A percentile compares a stretch with the other conserved stretches of the same genome.
phyloP scores from a whole-genome alignment of 1,140 invertebrate species.

The Agrilus planipennis region DNA sequence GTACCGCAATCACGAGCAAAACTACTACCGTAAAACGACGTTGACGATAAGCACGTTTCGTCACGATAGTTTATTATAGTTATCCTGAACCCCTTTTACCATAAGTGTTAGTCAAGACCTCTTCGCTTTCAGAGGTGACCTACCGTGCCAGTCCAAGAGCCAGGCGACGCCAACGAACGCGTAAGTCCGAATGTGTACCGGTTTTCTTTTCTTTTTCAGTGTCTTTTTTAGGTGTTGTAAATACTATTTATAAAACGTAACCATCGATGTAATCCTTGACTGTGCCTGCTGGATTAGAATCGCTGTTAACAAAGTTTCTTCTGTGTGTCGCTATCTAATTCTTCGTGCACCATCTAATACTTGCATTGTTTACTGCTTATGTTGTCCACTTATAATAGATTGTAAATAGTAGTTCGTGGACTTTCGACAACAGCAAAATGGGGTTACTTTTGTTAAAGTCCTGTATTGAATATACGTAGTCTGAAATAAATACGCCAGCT shows the following conservation, averaged over 20 bases:
- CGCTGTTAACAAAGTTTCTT: too few species aligned
- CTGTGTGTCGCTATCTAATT: too few species aligned
- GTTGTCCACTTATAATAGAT: too few species aligned
- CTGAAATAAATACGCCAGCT: too few species aligned
- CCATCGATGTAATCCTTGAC: constrained; percentile 14
- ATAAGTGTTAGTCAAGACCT: constrained; percentile 12
- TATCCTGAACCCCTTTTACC: constrained; percentile 3
- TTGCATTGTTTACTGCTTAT: not conserved
- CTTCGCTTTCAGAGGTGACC: constrained; percentile 52
- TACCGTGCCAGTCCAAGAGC: constrained; percentile 33
- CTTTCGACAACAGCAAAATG: too few species aligned
- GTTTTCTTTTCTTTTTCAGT: too few species aligned
- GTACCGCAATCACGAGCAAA: constrained; percentile 4
- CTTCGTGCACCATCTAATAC: constrained; percentile 10
- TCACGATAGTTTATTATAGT: constrained; percentile 1
- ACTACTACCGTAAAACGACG: not conserved
- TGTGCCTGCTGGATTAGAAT: too few species aligned
- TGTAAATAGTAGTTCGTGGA: too few species aligned
- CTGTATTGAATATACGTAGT: too few species aligned
- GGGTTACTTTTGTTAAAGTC: too few species aligned
- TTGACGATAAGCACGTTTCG: too few species aligned
- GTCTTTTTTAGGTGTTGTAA: constrained; percentile 15
- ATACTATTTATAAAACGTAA: too few species aligned
- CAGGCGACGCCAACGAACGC: constrained; percentile 25
- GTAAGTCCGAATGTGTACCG: constrained; percentile 28